Base-by-base conservation (phyloP, 1,140 invertebrate genomes). In the Gonioctena quinquepunctata region DNA sequence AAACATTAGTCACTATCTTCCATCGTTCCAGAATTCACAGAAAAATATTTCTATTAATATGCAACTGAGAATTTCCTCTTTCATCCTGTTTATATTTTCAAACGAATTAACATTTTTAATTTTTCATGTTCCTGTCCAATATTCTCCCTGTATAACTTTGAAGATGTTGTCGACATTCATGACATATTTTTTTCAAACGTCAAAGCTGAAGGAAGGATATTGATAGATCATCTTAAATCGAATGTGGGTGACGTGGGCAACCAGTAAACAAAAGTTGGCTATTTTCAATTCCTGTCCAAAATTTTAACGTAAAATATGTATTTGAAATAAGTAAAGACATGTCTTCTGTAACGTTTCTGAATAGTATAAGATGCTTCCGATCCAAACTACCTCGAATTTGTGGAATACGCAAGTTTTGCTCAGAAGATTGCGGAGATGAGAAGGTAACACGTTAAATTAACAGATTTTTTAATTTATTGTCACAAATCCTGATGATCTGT, bases 291-390 rank as follows among this genome's bases (percentile, higher is more conserved):
- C 68, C 42, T 57, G 63, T 72, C 70, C 69, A 76, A 76, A 76
- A 66, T 76, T 71, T 69, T 65, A 56, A 63, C 64, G 75, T 76
- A 76, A 74, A 76, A 74, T 76, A 71, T 42, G 67, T 70, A 69
- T 69, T 66, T 67, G 61, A 66, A 63, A 71, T 28, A 66, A 63
- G 7, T 18, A 70, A 22, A 73, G 70, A 64, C 27, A 76, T 76
- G 74, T 73, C 72, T 62, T n/a, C 68, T 48, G 21, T 64, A 28
- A 66, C 63, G 63, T 60, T 66, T 73, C 63, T 76, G 26, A 70
- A 60, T 49, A 60, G 60, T 68, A 21, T 76, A 26, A 73, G 70
- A n/a, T n/a, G 27, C 26, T 54, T 70, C 52, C 28, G 74, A 27
- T 22, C 68, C 25, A 63, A 60, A 64, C 19, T 76, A 62, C 57